Base-by-base conservation (phyloP, 2,888 invertebrate species). In the Disparrhopalites patrizii region DNA sequence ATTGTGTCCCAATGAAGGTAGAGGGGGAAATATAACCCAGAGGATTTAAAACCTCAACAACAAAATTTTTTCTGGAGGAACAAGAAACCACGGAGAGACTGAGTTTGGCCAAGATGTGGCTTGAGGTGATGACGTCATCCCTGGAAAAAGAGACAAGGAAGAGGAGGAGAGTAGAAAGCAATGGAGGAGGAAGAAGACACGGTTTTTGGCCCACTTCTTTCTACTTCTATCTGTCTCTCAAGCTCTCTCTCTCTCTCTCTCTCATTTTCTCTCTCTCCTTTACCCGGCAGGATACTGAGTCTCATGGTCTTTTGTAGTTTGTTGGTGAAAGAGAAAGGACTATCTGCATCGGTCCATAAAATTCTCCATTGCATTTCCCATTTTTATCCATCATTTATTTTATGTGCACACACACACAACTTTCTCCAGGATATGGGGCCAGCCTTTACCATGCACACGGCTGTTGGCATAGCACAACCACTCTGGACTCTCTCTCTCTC, bases 301-400 rank as follows among this genome's bases (percentile, higher is more conserved):
- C 43, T 43, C n/a, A n/a, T n/a, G 43, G n/a, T 43, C 5, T 43
- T 15, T 18, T 43, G 43, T 43, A 43, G 7, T 18, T 43, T 10
- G n/a, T 4, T 43, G 20, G 15, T 5, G 15, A 43, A 5, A 43
- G 4, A 18, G 20, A 43, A 4, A 43, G 20, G 13, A 52, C 15
- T 28, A 52, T 52, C 52, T 52, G 52, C 52, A 52, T 52, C 52
- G 52, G 52, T 52, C 52, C 52, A 52, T 52, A 52, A 52, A 52
- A 52, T 52, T 28, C 52, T 27, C 28, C 52, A 52, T 27, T 52
- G 52, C 52, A 52, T 25, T 52, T 52, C 28, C 52, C 52, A 52
- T 52, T 52, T 52, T 52, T 52, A 52, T 52, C 52, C 52, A 52
- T 52, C 27, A 28, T 52, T 52, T 52, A 28, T 52, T 51, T 51